Percentiles rank a stretch among this genome's conserved stretches.
phyloP scores from a whole-genome alignment of 1,140 invertebrate species.

The Neodiprion fabricii region DNA sequence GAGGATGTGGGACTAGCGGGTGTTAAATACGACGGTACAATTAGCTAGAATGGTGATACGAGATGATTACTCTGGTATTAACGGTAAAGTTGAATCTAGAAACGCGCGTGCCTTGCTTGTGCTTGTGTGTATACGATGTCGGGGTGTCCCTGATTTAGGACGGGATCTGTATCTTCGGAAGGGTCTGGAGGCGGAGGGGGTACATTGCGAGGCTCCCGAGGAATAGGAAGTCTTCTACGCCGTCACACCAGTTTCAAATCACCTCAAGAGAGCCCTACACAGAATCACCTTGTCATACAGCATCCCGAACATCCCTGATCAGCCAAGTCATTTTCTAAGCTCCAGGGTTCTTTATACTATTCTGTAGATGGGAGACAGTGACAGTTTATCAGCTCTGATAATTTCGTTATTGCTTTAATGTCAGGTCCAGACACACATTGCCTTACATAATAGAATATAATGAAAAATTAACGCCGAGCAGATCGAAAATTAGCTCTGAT shows the following conservation, averaged over 20 bases:
- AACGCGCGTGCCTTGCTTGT: not conserved
- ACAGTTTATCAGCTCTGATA: too few relatives aligned
- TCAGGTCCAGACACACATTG: too few relatives aligned
- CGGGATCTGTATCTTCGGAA: conserved; percentile 61
- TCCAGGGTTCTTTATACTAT: not conserved
- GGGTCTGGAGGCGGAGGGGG: conserved; percentile 60
- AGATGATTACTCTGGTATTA: not conserved
- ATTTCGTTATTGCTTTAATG: too few relatives aligned
- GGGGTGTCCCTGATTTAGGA: conserved; percentile 62
- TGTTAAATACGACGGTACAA: not conserved
- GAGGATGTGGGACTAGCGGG: too few relatives aligned
- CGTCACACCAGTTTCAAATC: conserved; percentile 64
- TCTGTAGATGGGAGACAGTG: conserved; percentile 2
- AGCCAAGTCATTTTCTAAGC: not conserved
- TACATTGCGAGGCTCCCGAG: conserved; percentile 59
- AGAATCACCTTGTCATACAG: conserved; percentile 61
- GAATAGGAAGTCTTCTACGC: conserved; percentile 61
- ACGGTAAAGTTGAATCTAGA: not conserved
- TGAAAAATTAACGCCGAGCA: too few relatives aligned
- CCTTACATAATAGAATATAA: too few relatives aligned
- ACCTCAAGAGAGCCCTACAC: conserved; percentile 60
- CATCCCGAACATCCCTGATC: conserved; percentile 60
- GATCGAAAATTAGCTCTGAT: not conserved
- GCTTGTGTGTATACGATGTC: conserved; percentile 55
- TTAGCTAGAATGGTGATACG: not conserved